Conservation (phyloP, 2,797 vertebrate genomes). For the Artibeus lituratus region DNA sequence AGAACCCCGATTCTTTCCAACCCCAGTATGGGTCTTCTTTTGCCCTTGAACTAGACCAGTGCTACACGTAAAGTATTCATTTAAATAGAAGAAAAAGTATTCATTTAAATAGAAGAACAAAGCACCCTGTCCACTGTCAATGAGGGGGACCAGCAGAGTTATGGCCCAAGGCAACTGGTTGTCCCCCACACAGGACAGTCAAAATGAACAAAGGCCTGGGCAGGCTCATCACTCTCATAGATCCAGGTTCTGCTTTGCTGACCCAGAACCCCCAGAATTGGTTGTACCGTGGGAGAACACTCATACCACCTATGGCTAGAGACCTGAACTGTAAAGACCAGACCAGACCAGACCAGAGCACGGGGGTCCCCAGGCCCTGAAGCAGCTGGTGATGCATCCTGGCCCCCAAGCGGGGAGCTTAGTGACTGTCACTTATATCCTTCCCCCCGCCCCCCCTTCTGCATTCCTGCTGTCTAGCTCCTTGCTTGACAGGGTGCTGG, state of each 20-base stretch:
- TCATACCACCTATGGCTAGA: background rate
- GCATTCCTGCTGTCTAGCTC: background rate
- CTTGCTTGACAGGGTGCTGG: background rate
- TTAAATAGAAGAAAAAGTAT: background rate
- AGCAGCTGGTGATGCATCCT: background rate
- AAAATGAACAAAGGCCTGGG: background rate
- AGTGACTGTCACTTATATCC: background rate
- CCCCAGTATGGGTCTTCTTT: background rate
- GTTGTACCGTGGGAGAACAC: background rate
- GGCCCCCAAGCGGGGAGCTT: background rate
- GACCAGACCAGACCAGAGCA: background rate
- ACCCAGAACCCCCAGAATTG: background rate
- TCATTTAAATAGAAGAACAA: background rate
- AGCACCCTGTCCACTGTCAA: background rate
- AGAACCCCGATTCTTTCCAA: background rate
- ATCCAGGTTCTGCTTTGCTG: background rate
- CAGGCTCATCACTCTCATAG: background rate
- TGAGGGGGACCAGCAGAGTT: background rate
- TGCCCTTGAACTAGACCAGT: background rate
- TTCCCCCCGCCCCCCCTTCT: rapidly evolving
- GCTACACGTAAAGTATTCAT: background rate
- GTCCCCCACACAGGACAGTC: background rate
- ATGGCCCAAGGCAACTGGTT: background rate
- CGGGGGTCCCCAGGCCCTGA: background rate
- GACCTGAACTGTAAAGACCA: background rate